Conservation (phyloP, 2,113 vertebrate genomes). For the Hoplias malabaricus region DNA sequence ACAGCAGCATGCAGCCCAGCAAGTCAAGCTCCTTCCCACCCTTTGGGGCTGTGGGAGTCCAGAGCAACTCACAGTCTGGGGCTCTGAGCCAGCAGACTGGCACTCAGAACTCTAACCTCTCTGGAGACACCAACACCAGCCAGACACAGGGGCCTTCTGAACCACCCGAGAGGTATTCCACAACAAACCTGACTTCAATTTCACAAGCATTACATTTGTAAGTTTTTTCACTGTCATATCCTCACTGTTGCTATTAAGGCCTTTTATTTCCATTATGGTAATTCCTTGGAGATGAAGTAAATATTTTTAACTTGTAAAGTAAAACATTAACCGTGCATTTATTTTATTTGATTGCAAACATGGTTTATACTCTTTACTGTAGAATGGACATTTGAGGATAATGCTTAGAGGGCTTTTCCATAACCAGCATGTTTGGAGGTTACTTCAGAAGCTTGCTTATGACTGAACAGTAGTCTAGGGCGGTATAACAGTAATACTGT, state of each 20-base stretch:
- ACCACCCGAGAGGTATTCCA: slow-evolving; percentile 88
- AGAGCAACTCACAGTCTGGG: slow-evolving; percentile 77
- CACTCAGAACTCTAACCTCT: slow-evolving; percentile 72
- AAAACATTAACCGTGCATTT: no score
- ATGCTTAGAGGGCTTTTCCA: neutral
- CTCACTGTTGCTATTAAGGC: no score
- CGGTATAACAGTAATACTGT: no score
- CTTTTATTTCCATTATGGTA: no score
- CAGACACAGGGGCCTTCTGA: slow-evolving; percentile 82
- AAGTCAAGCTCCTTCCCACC: slow-evolving; percentile 87
- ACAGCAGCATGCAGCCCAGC: slow-evolving; percentile 71
- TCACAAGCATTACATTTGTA: neutral
- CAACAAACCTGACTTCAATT: neutral
- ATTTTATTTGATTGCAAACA: no score
- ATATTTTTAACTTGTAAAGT: no score
- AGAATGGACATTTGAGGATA: neutral
- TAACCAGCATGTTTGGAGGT: neutral
- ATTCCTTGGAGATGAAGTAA: no score
- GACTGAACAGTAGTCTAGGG: neutral
- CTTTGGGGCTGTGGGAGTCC: slow-evolving; percentile 80
- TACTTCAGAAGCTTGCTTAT: neutral
- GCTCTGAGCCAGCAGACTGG: slow-evolving; percentile 82
- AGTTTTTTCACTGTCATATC: no score
- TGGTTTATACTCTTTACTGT: no score
- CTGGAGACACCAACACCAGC: slow-evolving; percentile 76